Evolutionary conservation across 2,888 invertebrate species (phyloP).

Genomic region (Chymomyza fuscimana): DNA sequence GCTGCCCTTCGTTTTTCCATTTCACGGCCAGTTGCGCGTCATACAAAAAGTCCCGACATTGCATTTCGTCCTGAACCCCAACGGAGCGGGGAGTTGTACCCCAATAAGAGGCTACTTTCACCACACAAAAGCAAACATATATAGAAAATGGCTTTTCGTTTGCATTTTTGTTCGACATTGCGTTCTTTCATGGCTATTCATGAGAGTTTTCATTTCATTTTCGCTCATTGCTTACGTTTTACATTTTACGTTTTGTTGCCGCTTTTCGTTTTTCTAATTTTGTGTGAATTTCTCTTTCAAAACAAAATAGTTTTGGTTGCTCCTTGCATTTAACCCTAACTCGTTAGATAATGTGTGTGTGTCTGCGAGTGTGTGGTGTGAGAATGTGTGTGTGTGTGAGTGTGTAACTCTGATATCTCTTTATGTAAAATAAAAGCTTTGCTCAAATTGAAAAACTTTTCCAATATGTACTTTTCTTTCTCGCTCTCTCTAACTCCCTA

Average conservation of each 20-base stretch:
- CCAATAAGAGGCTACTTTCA: slow-evolving; percentile 34
- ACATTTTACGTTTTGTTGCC: slow-evolving; percentile 48
- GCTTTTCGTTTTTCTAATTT: slow-evolving; percentile 63
- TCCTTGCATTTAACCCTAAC: slow-evolving; percentile 38
- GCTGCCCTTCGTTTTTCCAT: slow-evolving; percentile 60
- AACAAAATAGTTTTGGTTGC: slow-evolving; percentile 55
- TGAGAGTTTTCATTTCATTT: slow-evolving; percentile 76
- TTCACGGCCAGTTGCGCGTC: slow-evolving; percentile 58
- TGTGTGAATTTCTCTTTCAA: slow-evolving; percentile 48
- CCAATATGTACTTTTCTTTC: slow-evolving; percentile 61
- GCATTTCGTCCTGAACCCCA: not conserved
- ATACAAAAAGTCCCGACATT: slow-evolving; percentile 36
- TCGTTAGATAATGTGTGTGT: slow-evolving; percentile 24
- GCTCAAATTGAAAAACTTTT: slow-evolving; percentile 70
- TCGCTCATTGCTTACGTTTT: slow-evolving; percentile 69
- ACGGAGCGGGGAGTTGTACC: slow-evolving; percentile 8
- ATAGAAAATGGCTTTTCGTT: slow-evolving; percentile 57
- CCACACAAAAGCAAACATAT: slow-evolving; percentile 14
- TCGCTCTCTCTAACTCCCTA: slow-evolving; percentile 23
- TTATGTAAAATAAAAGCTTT: slow-evolving; percentile 69
- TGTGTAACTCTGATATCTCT: slow-evolving; percentile 54
- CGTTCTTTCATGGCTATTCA: slow-evolving; percentile 51
- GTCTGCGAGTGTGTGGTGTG: slow-evolving; percentile 20
- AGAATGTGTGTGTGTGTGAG: slow-evolving; percentile 13
- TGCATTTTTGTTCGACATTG: slow-evolving; percentile 14